Percentiles rank a stretch among this genome's conserved stretches.
Evolutionary conservation across 2,888 invertebrate species (phyloP).

Genomic region (Myopa tessellatipennis): DNA sequence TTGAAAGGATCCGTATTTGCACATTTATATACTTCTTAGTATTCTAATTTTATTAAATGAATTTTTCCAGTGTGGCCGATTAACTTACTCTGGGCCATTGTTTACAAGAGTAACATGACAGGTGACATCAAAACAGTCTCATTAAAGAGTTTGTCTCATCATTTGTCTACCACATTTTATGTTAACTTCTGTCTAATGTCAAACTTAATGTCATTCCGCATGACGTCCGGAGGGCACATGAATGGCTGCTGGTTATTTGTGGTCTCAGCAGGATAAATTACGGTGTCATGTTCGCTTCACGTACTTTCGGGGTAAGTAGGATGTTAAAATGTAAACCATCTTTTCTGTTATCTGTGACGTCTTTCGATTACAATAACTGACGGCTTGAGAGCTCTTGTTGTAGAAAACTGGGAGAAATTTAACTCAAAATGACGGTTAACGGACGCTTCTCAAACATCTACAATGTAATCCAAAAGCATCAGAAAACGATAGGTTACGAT

Average conservation of each 20-base stretch:
- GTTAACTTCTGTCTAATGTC: constrained; percentile 3
- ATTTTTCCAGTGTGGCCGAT: neutral
- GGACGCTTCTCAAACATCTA: no score
- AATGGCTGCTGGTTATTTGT: neutral
- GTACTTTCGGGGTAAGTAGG: neutral
- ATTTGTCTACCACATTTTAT: neutral
- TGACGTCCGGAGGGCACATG: neutral
- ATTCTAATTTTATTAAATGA: neutral
- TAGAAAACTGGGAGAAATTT: neutral
- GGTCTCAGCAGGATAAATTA: constrained; percentile 16
- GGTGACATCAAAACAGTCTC: neutral
- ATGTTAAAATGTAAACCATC: neutral
- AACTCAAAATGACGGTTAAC: neutral
- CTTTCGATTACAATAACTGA: constrained; percentile 9
- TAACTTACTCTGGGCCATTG: neutral
- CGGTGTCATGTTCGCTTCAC: neutral
- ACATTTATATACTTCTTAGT: no score
- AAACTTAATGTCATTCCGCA: neutral
- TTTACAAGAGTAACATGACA: neutral
- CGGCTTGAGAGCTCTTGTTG: neutral
- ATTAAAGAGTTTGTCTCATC: neutral
- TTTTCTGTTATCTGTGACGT: neutral
- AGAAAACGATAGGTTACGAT: neutral
- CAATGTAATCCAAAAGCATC: neutral
- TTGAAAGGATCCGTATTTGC: no score